phyloP scores from a whole-genome alignment of 2,888 invertebrate species.

The Conops quadrifasciatus region DNA sequence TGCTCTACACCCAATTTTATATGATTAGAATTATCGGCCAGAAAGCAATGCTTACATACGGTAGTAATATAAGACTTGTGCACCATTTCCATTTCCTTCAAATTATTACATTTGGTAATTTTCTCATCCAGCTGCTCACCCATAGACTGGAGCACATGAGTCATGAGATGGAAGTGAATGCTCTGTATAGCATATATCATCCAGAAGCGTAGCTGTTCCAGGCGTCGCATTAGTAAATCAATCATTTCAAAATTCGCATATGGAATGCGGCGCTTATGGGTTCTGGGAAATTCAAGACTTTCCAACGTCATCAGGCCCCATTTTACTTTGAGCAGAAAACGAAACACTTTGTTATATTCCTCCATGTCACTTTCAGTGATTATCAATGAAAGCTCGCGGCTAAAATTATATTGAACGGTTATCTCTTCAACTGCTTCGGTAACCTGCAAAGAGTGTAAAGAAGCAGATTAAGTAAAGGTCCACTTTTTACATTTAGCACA shows the following conservation, averaged over 20 bases:
- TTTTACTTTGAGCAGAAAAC: constrained; percentile 68
- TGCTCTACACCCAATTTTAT: constrained; percentile 57
- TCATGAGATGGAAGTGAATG: constrained; percentile 68
- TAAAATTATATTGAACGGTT: constrained; percentile 53
- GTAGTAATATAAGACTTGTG: constrained; percentile 60
- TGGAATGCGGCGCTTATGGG: constrained; percentile 47
- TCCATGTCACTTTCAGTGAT: constrained; percentile 52
- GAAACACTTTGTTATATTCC: constrained; percentile 65
- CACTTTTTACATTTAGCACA: no score
- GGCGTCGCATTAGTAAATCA: constrained; percentile 62
- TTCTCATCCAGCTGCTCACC: constrained; percentile 57
- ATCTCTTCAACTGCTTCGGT: constrained; percentile 59
- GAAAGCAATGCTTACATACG: constrained; percentile 58
- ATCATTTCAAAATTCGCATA: constrained; percentile 56
- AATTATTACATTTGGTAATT: constrained; percentile 52
- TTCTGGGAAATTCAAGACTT: constrained; percentile 63
- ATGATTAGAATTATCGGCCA: constrained; percentile 46
- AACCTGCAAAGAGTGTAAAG: constrained; percentile 43
- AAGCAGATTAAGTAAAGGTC: neutral
- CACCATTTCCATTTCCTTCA: constrained; percentile 56
- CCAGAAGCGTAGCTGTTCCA: constrained; percentile 69
- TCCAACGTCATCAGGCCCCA: constrained; percentile 68
- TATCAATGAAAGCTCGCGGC: constrained; percentile 53
- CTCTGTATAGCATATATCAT: constrained; percentile 67
- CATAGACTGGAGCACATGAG: constrained; percentile 63